Base-by-base conservation (phyloP, 2,888 invertebrate genomes). In the Helicoverpa assulta region DNA sequence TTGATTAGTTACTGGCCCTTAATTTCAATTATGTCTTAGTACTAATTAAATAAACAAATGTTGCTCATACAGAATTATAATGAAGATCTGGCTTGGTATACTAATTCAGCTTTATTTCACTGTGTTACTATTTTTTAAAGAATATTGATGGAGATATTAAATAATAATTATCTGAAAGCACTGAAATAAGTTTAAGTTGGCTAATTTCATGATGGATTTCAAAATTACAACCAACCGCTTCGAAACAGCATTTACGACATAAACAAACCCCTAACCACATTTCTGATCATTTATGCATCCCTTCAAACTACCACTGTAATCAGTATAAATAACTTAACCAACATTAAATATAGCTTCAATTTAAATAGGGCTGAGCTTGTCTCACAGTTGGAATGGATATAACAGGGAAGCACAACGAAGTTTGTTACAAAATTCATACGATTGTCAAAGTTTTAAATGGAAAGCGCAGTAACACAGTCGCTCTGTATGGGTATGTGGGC, bases 381-480 rank as follows among this genome's bases (percentile, higher is more conserved):
- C 63, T 54, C 29, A 47, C 29, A 47, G 37, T 51, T 47, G 21
- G 37, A 67, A 55, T 67, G 50, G 18, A 56, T 59, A 19, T 33
- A 74, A 55, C 26, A 64, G 10, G 26, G 50, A 52, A 60, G 43
- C 21, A 43, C 21, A 61, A 47, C 16, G 26, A 69, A 75, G 52
- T 67, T 75, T 57, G 70, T 69, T 73, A 62, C 59, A 54, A 78
- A 73, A 58, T 74, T 57, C 43, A 66, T 63, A 51, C 51, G 78
- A 81, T 81, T 73, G 76, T 70, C 50, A 75, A 82, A 84, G 81
- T 86, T 87, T 83, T 78, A 70, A 73, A 59, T 47, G 76, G 56
- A 72, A 75, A 78, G 67, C 64, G 57, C 62, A 70, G 64, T 52
- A 26, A 60, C 19, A 61, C 53, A 40, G 43, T 33, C 12, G 16